These are phyloP conservation scores for Euleptes europaea DNA, from an alignment of 2,113 vertebrate species.

Conservation along the genomic window DNA sequence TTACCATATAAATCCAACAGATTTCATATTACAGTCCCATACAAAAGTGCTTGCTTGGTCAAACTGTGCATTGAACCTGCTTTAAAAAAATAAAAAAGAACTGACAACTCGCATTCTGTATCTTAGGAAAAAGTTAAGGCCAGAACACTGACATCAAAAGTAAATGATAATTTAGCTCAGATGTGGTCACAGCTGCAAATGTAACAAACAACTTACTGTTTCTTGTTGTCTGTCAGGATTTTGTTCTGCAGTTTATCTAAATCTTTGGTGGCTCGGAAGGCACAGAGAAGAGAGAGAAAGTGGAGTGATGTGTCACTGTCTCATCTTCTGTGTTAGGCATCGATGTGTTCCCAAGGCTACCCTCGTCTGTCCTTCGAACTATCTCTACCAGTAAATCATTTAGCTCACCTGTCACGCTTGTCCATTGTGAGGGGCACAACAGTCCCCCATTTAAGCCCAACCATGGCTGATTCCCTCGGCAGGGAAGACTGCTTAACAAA, in stretches of 20 bases:
- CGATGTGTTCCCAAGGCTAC: slow-evolving; percentile 62
- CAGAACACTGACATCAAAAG: background rate
- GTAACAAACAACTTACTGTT: slow-evolving; percentile 66
- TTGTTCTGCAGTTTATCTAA: slow-evolving; percentile 65
- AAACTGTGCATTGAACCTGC: slow-evolving; percentile 39
- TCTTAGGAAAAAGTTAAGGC: background rate
- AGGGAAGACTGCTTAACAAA: slow-evolving; percentile 64
- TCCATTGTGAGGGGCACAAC: slow-evolving; percentile 70
- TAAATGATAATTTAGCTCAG: slow-evolving; percentile 63
- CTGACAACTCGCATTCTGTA: background rate
- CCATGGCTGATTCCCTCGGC: slow-evolving; percentile 67
- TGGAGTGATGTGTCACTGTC: slow-evolving; percentile 52
- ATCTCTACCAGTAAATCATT: slow-evolving; percentile 74
- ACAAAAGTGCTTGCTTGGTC: slow-evolving; percentile 46
- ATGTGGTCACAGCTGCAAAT: slow-evolving; percentile 59
- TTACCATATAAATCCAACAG: background rate
- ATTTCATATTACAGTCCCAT: slow-evolving; percentile 11
- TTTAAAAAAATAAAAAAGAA: background rate
- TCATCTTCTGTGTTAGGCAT: slow-evolving; percentile 19
- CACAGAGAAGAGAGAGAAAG: slow-evolving; percentile 30
- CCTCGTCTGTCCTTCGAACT: slow-evolving; percentile 65
- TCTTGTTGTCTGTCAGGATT: slow-evolving; percentile 58
- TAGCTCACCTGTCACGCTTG: slow-evolving; percentile 63
- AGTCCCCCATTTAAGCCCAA: slow-evolving; percentile 74
- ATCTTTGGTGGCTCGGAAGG: slow-evolving; percentile 31